Base-by-base conservation (phyloP, 2,113 vertebrate species). In the Columba janthina region DNA sequence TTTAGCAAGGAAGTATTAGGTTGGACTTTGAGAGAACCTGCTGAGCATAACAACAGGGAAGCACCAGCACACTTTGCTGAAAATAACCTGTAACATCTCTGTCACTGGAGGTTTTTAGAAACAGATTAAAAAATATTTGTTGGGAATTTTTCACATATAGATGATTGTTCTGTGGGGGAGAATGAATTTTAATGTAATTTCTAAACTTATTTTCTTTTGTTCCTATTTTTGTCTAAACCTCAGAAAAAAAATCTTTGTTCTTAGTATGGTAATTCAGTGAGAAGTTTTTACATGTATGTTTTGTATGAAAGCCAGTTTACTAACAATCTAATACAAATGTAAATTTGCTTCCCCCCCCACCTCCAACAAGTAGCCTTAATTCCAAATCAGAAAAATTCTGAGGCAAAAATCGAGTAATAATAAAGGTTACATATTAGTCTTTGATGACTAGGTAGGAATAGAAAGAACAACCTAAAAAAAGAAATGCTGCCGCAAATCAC, bases 11-110 rank as follows among this genome's bases (percentile, higher is more conserved):
- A 90, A 77, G 38, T 66, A 60, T 80, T 50, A 66, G 21, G 17
- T 1, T 90, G 92, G 85, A 88, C 40, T 79, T 93, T 34, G 40
- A n/a, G 74, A 94, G 75, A 90, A 70, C 58, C 77, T 87, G 70
- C 21, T 79, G 67, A 93, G 50, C 5, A 1, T 38, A 72, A n/a
- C 24, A 81, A 32, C 58, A 74, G 38, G 4, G 12, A 66, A 66
- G 38, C 7, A 48, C 29, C 28, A n/a, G 60, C 34, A 58, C 0
- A 0, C 32, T 77, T 62, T 74, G 56, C 72, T 54, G 48, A 36
- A 80, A 73, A 75, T 24, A 2, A 14, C 2, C 4, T 25, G 32
- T 58, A 54, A 89, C 81, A 78, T 48, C 25, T 83, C 65, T 69
- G 38, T 77, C 32, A 72, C 1, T 1, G 26, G 38, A 89, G 12